A percentile compares a stretch with the other conserved stretches of the same genome.
phyloP scores from a whole-genome alignment of 2,113 vertebrate species.

The Nyctibius bracteatus region DNA sequence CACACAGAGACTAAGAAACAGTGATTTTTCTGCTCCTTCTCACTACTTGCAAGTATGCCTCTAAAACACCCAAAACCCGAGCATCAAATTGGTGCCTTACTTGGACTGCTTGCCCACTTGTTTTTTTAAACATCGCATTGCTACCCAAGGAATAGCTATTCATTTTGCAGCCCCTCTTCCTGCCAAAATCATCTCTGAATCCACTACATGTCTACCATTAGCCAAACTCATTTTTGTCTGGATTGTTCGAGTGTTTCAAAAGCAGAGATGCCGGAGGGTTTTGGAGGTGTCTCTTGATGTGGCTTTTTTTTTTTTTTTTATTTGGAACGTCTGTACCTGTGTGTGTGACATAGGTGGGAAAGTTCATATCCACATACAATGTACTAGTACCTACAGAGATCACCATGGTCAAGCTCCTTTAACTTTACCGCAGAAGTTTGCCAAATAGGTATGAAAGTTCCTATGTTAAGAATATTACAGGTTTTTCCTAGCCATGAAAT shows the following conservation, averaged over 20 bases:
- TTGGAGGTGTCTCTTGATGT: neutral
- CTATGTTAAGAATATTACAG: neutral
- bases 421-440: neutral
- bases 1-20: neutral
- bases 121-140: neutral
- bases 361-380: neutral
- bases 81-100: neutral
- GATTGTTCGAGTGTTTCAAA: neutral
- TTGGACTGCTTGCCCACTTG: neutral
- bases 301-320: too few species aligned
- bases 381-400: neutral
- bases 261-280: neutral
- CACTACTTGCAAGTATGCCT: neutral
- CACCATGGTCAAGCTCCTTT: neutral
- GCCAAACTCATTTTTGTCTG: neutral
- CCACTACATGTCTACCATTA: neutral
- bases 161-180: neutral
- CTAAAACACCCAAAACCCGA: rapidly evolving
- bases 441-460: neutral
- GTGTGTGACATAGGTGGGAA: neutral
- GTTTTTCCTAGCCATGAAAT: neutral
- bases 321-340: too few species aligned
- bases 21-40: neutral
- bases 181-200: neutral
- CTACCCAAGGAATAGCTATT: neutral